A percentile compares a stretch with the other conserved stretches of the same genome.
phyloP scores from a whole-genome alignment of 2,888 invertebrate species.

The Theodoxus fluviatilis region DNA sequence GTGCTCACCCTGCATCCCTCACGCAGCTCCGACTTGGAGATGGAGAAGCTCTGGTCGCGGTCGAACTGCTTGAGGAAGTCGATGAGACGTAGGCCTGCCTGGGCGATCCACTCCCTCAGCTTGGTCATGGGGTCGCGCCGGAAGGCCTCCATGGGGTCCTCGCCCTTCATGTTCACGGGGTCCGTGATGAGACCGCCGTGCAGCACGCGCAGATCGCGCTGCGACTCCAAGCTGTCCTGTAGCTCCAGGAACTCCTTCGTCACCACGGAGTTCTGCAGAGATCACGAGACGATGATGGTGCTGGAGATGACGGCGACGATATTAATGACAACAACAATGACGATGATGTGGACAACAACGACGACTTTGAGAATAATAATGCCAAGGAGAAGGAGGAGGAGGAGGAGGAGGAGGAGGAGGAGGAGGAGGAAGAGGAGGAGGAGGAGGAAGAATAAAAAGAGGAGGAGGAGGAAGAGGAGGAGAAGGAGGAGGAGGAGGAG shows the following conservation, averaged over 20 bases:
- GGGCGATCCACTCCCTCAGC: constrained; percentile 45
- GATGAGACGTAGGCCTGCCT: constrained; percentile 45
- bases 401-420: too few species aligned
- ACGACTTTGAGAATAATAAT: too few species aligned
- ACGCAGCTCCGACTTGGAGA: constrained; percentile 45
- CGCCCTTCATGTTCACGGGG: constrained; percentile 27
- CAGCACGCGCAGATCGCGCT: constrained; percentile 39
- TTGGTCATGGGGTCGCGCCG: constrained; percentile 53
- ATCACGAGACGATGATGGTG: too few species aligned
- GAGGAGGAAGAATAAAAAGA: too few species aligned
- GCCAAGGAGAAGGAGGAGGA: too few species aligned
- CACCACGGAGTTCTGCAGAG: constrained; percentile 47
- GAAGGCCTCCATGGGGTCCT: constrained; percentile 31
- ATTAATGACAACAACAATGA: too few species aligned
- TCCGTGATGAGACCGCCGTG: constrained; percentile 50
- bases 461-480: too few species aligned
- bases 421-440: too few species aligned
- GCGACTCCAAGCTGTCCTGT: constrained; percentile 39
- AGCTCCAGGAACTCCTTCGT: constrained; percentile 46
- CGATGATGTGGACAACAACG: too few species aligned
- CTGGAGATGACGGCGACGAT: too few species aligned
- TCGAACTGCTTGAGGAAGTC: constrained; percentile 52
- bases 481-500: too few species aligned
- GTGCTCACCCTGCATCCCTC: constrained; percentile 43
- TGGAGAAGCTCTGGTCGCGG: constrained; percentile 43